These are phyloP conservation scores for Eupithecia insigniata DNA, from an alignment of 2,888 invertebrate species.

Conservation along the genomic window DNA sequence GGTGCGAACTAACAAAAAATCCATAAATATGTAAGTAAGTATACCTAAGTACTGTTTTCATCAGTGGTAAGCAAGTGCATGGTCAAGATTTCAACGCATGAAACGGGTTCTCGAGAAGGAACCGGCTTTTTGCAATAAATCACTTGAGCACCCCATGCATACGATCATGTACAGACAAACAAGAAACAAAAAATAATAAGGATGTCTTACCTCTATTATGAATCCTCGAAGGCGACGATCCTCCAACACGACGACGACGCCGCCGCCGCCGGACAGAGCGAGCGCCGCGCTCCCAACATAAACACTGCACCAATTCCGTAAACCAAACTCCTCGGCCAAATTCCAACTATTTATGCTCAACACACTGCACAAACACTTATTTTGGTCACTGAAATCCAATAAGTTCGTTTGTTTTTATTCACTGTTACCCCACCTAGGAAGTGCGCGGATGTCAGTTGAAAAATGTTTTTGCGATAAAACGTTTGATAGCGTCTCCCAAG, in stretches of 20 bases:
- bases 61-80: background rate
- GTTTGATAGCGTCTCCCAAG: conserved; percentile 52
- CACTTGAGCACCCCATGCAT: conserved; percentile 20
- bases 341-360: conserved; percentile 50
- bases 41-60: background rate
- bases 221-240: conserved; percentile 81
- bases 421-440: conserved; percentile 70
- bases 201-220: conserved; percentile 72
- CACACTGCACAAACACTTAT: conserved; percentile 71
- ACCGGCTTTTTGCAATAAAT: conserved; percentile 57
- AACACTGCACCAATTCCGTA: conserved; percentile 80
- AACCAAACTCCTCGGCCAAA: conserved; percentile 63
- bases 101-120: conserved; percentile 49
- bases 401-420: conserved; percentile 74
- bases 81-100: conserved; percentile 55
- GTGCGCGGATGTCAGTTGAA: conserved; percentile 75
- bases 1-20: background rate
- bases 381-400: conserved; percentile 78
- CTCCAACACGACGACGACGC: conserved; percentile 64
- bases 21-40: background rate
- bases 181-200: conserved; percentile 54
- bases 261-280: conserved; percentile 64
- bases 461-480: conserved; percentile 45
- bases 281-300: conserved; percentile 79
- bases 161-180: background rate